Evolutionary conservation across 2,113 vertebrate genomes (phyloP), one percentile per base, ranked within the genome.

Genomic region (Sinocyclocheilus rhinocerous): DNA sequence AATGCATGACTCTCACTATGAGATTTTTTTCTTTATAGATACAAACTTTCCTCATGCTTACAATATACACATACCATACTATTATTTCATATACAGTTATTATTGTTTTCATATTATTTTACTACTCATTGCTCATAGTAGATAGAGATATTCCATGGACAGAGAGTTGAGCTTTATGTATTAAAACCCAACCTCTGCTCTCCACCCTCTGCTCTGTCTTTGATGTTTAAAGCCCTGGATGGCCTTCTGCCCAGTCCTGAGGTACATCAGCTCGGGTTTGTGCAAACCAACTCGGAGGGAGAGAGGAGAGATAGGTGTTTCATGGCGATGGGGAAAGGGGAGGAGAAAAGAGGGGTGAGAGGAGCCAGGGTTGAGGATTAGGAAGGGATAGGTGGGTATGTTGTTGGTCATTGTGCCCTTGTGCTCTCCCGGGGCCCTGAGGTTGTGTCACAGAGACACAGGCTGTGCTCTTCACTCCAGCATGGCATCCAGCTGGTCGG

Each of bases 401-500:
- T 55, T 42, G 78, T 85, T 83, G 72, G 81, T 85, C 55, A 86
- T 73, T 92, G 92, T 92, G 94, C 94, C 93, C 94, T 94, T 93
- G 92, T 93, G 90, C 89, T 93, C 92, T 88, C 57, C 90, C 90
- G 90, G 92, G 92, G 91, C 92, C 94, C 92, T 94, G 93, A 93
- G 90, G 92, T 92, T 88, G 89, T 90, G 88, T 88, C 89, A 70
- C 88, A 86, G 94, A 72, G 87, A 91, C 85, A 45, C 57, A 79
- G 87, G 85, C 88, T 84, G 91, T 84, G 85, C 89, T 91, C 89
- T 94, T 98, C 96, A 99, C 95, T 99, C 98, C 96, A 99, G 93
- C 98, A 99, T 99, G 95, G 98, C 98, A 50, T 99, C 98, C 94
- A 99, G 95, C 91, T 99, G 98, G 94, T 99, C 98, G 0, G 98